A percentile compares a stretch with the other conserved stretches of the same genome.
phyloP scores from a whole-genome alignment of 2,797 vertebrate genomes.

The Chelon labrosus region DNA sequence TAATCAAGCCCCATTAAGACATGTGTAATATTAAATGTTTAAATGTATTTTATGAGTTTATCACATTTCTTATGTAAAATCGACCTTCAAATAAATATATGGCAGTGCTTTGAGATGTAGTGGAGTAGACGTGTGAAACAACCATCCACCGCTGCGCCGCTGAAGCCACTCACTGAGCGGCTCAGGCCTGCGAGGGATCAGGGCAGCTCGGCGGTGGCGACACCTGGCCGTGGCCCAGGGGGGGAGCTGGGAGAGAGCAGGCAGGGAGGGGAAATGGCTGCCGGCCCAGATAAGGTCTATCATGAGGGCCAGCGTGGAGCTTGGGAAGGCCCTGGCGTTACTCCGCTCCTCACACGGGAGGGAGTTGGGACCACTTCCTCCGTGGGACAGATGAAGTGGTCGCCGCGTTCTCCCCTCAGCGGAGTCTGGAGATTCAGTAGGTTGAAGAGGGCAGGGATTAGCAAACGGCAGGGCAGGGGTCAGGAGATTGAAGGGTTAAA shows the following conservation, averaged over 20 bases:
- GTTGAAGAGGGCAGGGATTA: slow-evolving; percentile 33
- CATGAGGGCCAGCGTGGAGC: slow-evolving; percentile 67
- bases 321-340: slow-evolving; percentile 45
- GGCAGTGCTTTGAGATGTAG: too few species aligned
- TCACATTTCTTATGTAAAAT: too few species aligned
- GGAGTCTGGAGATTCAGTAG: slow-evolving; percentile 8
- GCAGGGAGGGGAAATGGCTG: slow-evolving; percentile 84
- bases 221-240: slow-evolving; percentile 22
- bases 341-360: slow-evolving; percentile 26
- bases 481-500: slow-evolving; percentile 37
- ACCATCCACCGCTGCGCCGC: background rate
- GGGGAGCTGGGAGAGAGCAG: slow-evolving; percentile 32
- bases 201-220: slow-evolving; percentile 16
- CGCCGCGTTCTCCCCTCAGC: background rate
- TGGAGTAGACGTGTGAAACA: too few species aligned
- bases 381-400: slow-evolving; percentile 1
- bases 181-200: slow-evolving; percentile 15
- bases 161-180: slow-evolving; percentile 19
- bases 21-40: too few species aligned
- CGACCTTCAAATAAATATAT: too few species aligned
- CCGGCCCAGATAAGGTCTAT: slow-evolving; percentile 85
- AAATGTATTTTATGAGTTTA: too few species aligned
- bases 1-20: too few species aligned
- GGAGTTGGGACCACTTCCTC: slow-evolving; percentile 66
- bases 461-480: slow-evolving; percentile 35